Conservation (phyloP, 2,888 invertebrate species). For the Disparrhopalites patrizii region DNA sequence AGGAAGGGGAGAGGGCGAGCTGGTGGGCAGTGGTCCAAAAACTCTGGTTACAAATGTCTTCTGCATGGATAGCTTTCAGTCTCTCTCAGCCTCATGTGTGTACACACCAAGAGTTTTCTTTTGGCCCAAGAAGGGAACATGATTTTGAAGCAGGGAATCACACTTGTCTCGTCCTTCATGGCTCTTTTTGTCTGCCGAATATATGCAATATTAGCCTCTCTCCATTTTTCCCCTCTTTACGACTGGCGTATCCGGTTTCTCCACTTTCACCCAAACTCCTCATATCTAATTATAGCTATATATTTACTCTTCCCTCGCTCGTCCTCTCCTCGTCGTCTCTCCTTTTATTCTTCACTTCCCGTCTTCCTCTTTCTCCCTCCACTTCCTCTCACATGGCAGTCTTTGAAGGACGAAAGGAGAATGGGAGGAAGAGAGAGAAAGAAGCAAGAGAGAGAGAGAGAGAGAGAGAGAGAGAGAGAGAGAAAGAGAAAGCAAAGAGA, state of each 20-base stretch:
- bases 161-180: too few species aligned
- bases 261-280: background rate
- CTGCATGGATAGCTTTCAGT: constrained; percentile 32
- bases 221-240: background rate
- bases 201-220: background rate
- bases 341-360: background rate
- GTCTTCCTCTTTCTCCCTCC: background rate
- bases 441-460: background rate
- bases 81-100: too few species aligned
- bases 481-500: background rate
- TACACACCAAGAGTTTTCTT: too few species aligned
- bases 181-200: too few species aligned
- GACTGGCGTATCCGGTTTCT: background rate
- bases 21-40: constrained; percentile 23
- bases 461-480: background rate
- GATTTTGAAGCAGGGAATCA: too few species aligned
- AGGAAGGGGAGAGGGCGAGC: background rate
- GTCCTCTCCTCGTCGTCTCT: too few species aligned
- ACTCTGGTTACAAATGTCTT: constrained; percentile 29
- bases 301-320: background rate
- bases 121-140: too few species aligned
- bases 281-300: background rate
- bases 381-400: background rate
- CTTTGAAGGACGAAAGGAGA: background rate
- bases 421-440: background rate